phyloP scores from a whole-genome alignment of 2,113 vertebrate species.

The Taxidea taxus region DNA sequence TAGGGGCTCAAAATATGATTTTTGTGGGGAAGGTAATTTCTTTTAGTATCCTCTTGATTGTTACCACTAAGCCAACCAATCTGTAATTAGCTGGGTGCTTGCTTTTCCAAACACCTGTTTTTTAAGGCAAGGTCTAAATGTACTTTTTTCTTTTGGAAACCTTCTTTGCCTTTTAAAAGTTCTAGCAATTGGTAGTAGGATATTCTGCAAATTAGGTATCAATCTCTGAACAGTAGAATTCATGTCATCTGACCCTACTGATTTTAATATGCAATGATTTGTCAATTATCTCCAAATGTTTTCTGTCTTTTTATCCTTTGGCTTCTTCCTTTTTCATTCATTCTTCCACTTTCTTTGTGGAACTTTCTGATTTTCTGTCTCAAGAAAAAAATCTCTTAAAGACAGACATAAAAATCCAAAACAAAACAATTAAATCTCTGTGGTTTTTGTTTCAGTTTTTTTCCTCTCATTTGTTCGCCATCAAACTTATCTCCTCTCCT shows the following conservation, averaged over 20 bases:
- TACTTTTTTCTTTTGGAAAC: not conserved
- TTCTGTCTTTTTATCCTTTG: not conserved
- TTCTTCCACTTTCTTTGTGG: not conserved
- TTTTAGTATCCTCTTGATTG: constrained; percentile 32
- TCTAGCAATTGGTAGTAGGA: not conserved
- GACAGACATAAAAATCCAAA: not conserved
- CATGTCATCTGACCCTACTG: not conserved
- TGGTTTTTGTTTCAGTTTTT: not conserved
- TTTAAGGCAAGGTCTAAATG: not conserved
- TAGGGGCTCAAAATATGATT: not conserved
- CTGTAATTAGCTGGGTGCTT: not conserved
- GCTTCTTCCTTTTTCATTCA: not conserved
- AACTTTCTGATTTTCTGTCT: not conserved
- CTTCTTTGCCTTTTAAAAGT: not conserved
- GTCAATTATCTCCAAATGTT: not conserved
- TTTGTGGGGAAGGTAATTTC: not conserved
- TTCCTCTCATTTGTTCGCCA: not conserved
- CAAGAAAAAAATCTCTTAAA: not conserved
- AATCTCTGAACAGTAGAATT: not conserved
- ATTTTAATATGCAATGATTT: not conserved
- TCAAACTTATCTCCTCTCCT: not conserved
- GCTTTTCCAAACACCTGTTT: not conserved
- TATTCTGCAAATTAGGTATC: not conserved
- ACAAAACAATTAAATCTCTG: not conserved
- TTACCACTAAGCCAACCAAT: constrained; percentile 1